Evolutionary conservation across 2,113 vertebrate genomes (phyloP).

Genomic region (Poeciliopsis turrubarensis): DNA sequence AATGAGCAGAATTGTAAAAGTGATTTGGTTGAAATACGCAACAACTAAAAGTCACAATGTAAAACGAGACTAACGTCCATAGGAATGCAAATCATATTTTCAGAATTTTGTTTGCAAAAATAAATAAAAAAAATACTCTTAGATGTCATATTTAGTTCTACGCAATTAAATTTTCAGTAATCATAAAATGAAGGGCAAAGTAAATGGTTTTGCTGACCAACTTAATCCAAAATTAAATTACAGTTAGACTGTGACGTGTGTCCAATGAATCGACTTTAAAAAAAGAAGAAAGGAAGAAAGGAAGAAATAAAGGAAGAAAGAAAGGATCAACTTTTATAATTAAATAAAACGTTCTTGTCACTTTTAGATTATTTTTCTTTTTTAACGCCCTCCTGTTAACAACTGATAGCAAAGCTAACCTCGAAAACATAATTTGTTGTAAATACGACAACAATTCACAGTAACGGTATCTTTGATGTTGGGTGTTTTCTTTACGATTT

Average conservation of each 20-base stretch:
- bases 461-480: neutral
- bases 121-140: no score
- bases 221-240: neutral
- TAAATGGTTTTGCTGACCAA: neutral
- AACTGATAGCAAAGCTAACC: neutral
- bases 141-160: neutral
- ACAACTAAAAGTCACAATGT: no score
- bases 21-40: no score
- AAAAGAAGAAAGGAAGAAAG: no score
- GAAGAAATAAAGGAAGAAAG: no score
- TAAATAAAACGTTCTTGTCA: neutral
- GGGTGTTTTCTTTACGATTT: neutral
- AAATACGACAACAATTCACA: neutral
- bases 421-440: neutral
- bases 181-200: neutral
- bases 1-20: no score
- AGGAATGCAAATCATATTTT: no score
- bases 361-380: neutral
- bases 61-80: no score
- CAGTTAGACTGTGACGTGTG: neutral
- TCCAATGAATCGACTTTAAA: no score
- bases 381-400: neutral
- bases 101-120: no score
- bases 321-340: no score
- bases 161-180: neutral